Conservation (phyloP, 2,113 vertebrate genomes). For the Arothron firmamentum region DNA sequence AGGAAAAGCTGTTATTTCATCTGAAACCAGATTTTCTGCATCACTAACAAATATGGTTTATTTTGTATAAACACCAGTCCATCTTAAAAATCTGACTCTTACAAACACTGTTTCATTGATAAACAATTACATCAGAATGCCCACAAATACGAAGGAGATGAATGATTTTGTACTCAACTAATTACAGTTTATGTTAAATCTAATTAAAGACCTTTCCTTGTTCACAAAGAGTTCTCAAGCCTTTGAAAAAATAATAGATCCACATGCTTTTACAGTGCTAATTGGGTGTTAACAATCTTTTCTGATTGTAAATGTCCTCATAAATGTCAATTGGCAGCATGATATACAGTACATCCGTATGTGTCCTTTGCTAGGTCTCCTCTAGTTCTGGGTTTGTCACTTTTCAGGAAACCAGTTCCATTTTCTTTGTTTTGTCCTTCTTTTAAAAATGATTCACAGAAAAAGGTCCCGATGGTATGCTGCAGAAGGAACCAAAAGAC, state of each 20-base stretch:
- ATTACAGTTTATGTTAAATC: slow-evolving; percentile 9
- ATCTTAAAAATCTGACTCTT: slow-evolving; percentile 18
- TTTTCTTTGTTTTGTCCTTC: no score
- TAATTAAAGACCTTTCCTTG: slow-evolving; percentile 19
- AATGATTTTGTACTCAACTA: no score
- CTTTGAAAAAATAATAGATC: slow-evolving; percentile 21
- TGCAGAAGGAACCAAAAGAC: slow-evolving; percentile 22
- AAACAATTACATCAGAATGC: slow-evolving; percentile 3
- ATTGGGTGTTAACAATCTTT: slow-evolving; percentile 68
- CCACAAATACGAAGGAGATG: no score
- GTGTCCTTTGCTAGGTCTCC: neutral
- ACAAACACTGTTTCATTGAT: slow-evolving; percentile 10
- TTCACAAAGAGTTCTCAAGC: slow-evolving; percentile 11
- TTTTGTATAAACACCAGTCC: slow-evolving; percentile 33
- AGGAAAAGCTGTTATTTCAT: slow-evolving; percentile 46
- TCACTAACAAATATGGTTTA: slow-evolving; percentile 37
- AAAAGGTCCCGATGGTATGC: slow-evolving; percentile 2
- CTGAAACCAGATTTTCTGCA: slow-evolving; percentile 25
- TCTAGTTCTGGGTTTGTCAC: slow-evolving; percentile 11
- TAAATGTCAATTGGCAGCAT: slow-evolving; percentile 59
- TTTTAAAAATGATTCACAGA: neutral
- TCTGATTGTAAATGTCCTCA: slow-evolving; percentile 68
- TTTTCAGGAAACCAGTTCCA: neutral
- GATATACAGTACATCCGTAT: slow-evolving; percentile 45
- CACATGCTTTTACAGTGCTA: slow-evolving; percentile 48